Evolutionary conservation across 2,797 vertebrate species (phyloP).

Genomic region (Karalla daura): DNA sequence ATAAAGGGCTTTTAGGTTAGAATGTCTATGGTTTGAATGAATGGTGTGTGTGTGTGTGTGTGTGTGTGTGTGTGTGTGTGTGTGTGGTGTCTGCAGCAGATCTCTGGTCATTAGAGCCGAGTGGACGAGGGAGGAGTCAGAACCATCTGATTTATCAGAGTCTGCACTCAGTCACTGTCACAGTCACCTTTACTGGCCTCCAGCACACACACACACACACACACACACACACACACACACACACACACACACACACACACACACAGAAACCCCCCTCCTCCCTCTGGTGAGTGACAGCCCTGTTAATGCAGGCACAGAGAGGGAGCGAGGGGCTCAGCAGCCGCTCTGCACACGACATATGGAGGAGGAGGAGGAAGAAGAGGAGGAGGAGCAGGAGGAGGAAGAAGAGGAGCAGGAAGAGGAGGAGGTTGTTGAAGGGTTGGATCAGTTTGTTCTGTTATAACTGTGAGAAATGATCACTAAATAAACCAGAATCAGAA

Average conservation of each 20-base stretch:
- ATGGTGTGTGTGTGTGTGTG: no score
- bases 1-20: no score
- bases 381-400: slow-evolving; percentile 66
- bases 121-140: slow-evolving; percentile 51
- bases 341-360: slow-evolving; percentile 71
- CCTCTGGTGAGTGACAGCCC: slow-evolving; percentile 68
- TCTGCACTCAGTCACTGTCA: slow-evolving; percentile 63
- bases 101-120: slow-evolving; percentile 53
- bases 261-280: neutral
- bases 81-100: slow-evolving; percentile 51
- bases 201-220: no score
- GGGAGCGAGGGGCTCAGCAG: slow-evolving; percentile 63
- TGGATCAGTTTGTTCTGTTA: no score
- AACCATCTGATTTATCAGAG: slow-evolving; percentile 67
- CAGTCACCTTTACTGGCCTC: slow-evolving; percentile 73
- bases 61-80: no score
- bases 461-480: no score
- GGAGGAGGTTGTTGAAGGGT: no score
- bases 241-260: no score
- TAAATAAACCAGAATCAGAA: no score
- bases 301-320: slow-evolving; percentile 72
- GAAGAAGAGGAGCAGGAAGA: slow-evolving; percentile 34
- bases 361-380: slow-evolving; percentile 66
- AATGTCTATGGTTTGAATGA: no score
- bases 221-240: no score